These are phyloP conservation scores for Plumapathes pennacea DNA, from an alignment of 92 coral and sea anemone genomes.

Conservation along the genomic window DNA sequence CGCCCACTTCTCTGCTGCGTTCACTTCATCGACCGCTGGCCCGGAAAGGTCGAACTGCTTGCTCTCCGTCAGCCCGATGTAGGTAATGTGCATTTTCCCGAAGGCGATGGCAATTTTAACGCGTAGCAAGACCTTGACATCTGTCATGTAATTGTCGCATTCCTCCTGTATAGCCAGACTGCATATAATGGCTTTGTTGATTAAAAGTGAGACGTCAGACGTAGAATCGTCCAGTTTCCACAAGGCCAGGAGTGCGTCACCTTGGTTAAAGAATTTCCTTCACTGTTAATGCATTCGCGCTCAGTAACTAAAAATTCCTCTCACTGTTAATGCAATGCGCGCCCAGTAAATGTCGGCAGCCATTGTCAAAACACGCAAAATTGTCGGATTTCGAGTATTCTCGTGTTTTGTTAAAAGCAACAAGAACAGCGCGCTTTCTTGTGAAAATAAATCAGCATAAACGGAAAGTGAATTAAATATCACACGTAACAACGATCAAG, in stretches of 20 bases:
- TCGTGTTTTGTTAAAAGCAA: too few relatives aligned
- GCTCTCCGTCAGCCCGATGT: conserved; percentile 82
- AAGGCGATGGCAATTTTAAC: conserved; percentile 93
- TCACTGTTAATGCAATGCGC: too few relatives aligned
- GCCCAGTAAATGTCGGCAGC: too few relatives aligned
- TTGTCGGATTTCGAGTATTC: too few relatives aligned
- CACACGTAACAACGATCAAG: too few relatives aligned
- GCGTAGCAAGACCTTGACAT: conserved; percentile 88
- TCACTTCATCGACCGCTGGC: conserved; percentile 93
- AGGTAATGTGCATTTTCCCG: conserved; percentile 88
- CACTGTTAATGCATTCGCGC: too few relatives aligned
- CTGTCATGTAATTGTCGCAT: conserved; percentile 97
- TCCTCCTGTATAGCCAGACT: conserved; percentile 95
- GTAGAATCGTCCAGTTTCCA: conserved; percentile 72
- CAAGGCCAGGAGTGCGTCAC: conserved; percentile 92
- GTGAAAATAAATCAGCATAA: too few relatives aligned
- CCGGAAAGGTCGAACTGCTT: conserved; percentile 98
- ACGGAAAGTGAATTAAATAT: too few relatives aligned
- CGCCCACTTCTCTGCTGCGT: conserved; percentile 98
- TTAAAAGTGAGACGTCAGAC: conserved; percentile 55
- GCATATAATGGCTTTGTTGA: conserved; percentile 93
- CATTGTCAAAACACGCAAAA: too few relatives aligned
- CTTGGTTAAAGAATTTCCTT: too few relatives aligned
- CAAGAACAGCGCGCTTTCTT: too few relatives aligned
- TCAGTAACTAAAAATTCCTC: too few relatives aligned